These are phyloP conservation scores for Myxocyprinus asiaticus DNA, from an alignment of 2,113 vertebrate species.

Conservation along the genomic window DNA sequence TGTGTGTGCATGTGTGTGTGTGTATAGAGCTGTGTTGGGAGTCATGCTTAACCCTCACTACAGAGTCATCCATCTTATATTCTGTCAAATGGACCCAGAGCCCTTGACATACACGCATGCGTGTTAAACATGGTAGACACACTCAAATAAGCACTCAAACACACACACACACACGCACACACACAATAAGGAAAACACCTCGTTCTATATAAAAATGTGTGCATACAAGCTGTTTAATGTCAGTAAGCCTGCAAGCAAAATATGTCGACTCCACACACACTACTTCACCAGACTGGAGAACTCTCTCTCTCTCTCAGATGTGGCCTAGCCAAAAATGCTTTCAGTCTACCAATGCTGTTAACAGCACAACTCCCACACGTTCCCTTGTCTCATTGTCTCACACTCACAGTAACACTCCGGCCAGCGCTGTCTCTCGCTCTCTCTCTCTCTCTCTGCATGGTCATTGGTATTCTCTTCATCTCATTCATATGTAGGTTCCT, in stretches of 20 bases:
- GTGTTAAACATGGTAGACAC: conserved; percentile 19
- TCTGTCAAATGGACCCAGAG: conserved; percentile 40
- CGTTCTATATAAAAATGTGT: background rate
- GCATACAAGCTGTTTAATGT: conserved; percentile 10
- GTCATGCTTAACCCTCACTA: conserved; percentile 30
- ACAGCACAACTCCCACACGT: background rate
- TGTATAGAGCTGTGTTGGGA: conserved; percentile 7
- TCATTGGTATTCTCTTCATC: conserved; percentile 47
- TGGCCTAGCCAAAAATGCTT: no score
- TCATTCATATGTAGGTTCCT: conserved; percentile 36
- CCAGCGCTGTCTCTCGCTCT: background rate
- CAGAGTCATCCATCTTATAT: conserved; percentile 49
- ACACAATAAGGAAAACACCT: background rate
- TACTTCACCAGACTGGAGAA: no score
- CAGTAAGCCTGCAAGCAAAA: conserved; percentile 42
- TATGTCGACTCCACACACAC: no score
- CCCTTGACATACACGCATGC: conserved; percentile 24
- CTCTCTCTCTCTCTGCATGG: conserved; percentile 22
- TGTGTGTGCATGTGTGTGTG: background rate
- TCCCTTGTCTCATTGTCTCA: background rate
- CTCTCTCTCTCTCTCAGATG: no score
- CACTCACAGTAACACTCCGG: background rate
- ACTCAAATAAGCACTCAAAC: background rate
- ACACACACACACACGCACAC: background rate
- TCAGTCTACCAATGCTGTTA: no score